These are phyloP conservation scores for Mesochorus sp. DNA, from an alignment of 2,888 invertebrate genomes.

Conservation along the genomic window DNA sequence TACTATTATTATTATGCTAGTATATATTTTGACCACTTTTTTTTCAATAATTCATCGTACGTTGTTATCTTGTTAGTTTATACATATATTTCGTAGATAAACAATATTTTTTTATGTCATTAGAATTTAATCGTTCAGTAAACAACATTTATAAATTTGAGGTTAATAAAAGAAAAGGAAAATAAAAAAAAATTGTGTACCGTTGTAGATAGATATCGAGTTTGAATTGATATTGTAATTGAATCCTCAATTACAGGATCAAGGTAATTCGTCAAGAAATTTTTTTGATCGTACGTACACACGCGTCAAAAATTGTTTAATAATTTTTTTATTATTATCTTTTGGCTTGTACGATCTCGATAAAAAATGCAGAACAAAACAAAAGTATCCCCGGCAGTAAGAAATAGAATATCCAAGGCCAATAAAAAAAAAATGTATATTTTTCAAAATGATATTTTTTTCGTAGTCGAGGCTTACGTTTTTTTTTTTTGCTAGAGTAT, in stretches of 20 bases:
- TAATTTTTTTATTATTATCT: constrained; percentile 33
- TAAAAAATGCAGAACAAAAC: constrained; percentile 7
- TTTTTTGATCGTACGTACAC: no score
- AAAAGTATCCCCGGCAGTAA: constrained; percentile 5
- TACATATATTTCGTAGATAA: constrained; percentile 38
- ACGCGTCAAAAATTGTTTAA: constrained; percentile 28
- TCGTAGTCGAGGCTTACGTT: constrained; percentile 2
- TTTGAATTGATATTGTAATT: constrained; percentile 14
- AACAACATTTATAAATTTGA: constrained; percentile 12
- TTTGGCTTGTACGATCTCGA: constrained; percentile 27
- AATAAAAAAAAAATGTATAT: constrained; percentile 46
- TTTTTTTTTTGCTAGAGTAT: constrained; percentile 31
- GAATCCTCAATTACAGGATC: background rate
- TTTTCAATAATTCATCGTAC: constrained; percentile 35
- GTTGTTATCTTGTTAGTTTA: constrained; percentile 17
- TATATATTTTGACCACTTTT: constrained; percentile 14
- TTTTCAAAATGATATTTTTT: constrained; percentile 42
- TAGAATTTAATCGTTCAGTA: constrained; percentile 15
- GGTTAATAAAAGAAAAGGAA: constrained; percentile 12
- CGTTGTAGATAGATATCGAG: background rate
- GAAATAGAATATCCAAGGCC: constrained; percentile 37
- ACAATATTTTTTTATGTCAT: constrained; percentile 46
- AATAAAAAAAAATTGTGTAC: background rate
- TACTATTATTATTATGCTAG: background rate
- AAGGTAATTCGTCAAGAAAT: constrained; percentile 28